These are phyloP conservation scores for Bombyx huttoni DNA, from an alignment of 2,888 invertebrate genomes.

Conservation along the genomic window DNA sequence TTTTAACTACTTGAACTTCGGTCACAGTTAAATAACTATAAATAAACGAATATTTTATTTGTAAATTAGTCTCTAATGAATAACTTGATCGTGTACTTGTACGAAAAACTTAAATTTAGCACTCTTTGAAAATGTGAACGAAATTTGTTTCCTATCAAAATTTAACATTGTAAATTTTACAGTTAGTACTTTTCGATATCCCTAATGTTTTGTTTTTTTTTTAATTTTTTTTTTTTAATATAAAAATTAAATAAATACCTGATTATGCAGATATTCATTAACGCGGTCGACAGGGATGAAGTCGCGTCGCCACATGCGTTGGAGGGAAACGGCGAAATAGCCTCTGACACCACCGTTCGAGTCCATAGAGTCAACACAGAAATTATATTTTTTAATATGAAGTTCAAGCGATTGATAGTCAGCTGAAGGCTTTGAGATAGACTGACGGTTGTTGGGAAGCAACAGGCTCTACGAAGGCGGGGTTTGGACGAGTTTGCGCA, in stretches of 20 bases:
- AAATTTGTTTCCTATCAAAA: no score
- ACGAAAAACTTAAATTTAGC: no score
- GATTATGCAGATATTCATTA: slow-evolving; percentile 44
- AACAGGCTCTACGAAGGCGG: slow-evolving; percentile 65
- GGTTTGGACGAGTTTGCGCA: slow-evolving; percentile 54
- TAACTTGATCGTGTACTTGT: no score
- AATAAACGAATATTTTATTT: no score
- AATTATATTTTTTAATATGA: slow-evolving; percentile 11
- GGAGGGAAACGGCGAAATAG: slow-evolving; percentile 23
- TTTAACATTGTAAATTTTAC: no score
- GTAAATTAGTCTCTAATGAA: no score
- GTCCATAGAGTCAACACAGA: slow-evolving; percentile 20
- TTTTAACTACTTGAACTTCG: no score
- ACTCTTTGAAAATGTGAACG: no score
- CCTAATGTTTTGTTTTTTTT: no score
- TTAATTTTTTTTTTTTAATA: not conserved
- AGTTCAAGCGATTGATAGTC: slow-evolving; percentile 7
- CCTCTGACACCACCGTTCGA: slow-evolving; percentile 20
- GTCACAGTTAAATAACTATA: no score
- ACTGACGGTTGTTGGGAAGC: slow-evolving; percentile 57
- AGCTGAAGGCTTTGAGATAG: slow-evolving; percentile 3
- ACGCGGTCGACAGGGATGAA: slow-evolving; percentile 34
- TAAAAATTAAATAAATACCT: slow-evolving; percentile 26
- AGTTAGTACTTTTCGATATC: no score
- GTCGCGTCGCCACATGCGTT: slow-evolving; percentile 27